Evolutionary conservation across 2,113 vertebrate genomes (phyloP).

Genomic region (Cercopithecus mona): DNA sequence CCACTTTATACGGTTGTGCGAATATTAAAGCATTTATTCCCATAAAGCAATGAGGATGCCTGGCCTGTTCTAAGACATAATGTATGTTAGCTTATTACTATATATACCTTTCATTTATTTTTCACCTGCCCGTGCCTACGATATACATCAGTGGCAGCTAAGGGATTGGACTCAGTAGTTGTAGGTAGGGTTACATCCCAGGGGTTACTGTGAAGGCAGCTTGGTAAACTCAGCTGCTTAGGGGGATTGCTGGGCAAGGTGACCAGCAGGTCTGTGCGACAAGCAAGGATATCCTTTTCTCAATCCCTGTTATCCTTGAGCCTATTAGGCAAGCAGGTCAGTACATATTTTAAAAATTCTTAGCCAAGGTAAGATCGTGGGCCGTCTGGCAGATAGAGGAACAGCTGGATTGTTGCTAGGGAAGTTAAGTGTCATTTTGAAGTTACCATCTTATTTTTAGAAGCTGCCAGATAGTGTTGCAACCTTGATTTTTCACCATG

Average conservation of each 20-base stretch:
- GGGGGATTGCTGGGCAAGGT: neutral
- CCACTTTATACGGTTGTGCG: neutral
- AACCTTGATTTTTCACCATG: constrained; percentile 3
- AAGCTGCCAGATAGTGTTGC: neutral
- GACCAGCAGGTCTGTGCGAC: neutral
- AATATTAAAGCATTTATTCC: neutral
- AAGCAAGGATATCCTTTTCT: neutral
- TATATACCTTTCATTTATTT: neutral
- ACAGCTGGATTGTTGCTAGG: neutral
- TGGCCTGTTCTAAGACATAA: neutral
- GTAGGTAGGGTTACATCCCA: neutral
- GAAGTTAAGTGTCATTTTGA: neutral
- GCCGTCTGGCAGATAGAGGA: constrained; percentile 3
- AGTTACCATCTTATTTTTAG: neutral
- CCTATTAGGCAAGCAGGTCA: neutral
- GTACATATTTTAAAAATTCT: neutral
- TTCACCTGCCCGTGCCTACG: neutral
- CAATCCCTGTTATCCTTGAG: neutral
- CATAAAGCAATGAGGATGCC: neutral
- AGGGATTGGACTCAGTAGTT: neutral
- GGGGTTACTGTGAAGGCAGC: neutral
- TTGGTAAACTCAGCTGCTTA: neutral
- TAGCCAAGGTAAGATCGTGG: neutral
- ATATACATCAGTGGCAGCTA: neutral
- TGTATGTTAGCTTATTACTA: neutral